Base-by-base conservation (phyloP, 2,113 vertebrate genomes). In the Rhinogobius similis region DNA sequence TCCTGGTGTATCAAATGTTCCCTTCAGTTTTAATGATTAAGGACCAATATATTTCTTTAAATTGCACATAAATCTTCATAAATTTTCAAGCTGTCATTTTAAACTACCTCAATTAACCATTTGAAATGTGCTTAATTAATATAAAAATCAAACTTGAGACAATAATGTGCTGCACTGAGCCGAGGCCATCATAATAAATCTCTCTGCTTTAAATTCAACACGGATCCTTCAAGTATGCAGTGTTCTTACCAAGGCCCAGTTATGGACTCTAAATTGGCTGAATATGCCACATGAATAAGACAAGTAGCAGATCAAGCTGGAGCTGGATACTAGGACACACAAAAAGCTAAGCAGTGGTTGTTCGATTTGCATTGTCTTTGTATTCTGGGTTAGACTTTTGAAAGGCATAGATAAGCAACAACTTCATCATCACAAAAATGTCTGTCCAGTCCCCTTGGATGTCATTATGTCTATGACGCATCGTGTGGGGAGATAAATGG, bases 401-500 rank as follows among this genome's bases (percentile, higher is more conserved):
- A 61, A 38, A 61, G 27, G 18, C 58, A 61, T 11, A 64, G 7
- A 53, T 21, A n/a, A 50, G 29, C 10, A 52, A 43, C 18, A 14
- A 29, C 1, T 18, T 55, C 23, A 46, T 68, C 75, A 71, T 64
- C 6, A 70, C 1, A 6, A 16, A 21, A 58, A 89, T 50, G 75
- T 58, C 32, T 24, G 72, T 52, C 64, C 79, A 39, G 43, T 55
- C 67, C 29, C 48, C 2, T 62, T 76, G 56, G 61, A 86, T 70
- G 58, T 67, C 65, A 65, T 58, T 79, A 66, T 78, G 75, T 82
- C 76, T 74, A 65, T 69, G 72, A 68, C 69, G 67, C 82, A 81
- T 61, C 77, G 74, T 64, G 50, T 39, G 67, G 69, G 70, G 70
- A 88, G 85, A 90, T 78, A 86, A 85, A 91, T 86, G 78, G 83